Evolutionary conservation across 2,113 vertebrate genomes (phyloP).

Genomic region (Lucifuga dentata): DNA sequence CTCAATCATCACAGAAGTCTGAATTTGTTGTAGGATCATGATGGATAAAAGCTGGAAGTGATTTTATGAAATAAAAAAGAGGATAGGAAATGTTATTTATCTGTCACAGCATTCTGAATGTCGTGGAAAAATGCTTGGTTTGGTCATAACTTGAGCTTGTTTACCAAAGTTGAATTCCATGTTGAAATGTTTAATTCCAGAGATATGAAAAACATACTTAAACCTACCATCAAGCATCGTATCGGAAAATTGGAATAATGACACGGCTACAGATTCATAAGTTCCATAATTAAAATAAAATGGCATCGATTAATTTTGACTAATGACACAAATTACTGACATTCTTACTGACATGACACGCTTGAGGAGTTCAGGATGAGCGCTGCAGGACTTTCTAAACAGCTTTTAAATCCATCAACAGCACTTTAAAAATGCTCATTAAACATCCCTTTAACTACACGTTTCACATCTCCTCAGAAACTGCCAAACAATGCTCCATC

Average conservation of each 20-base stretch:
- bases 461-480: constrained; percentile 1
- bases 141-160: no score
- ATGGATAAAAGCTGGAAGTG: background rate
- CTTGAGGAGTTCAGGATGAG: constrained; percentile 1
- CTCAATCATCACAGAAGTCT: background rate
- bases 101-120: no score
- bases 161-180: no score
- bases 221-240: no score
- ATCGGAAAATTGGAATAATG: no score
- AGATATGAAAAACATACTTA: no score
- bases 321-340: background rate
- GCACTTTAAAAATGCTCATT: constrained; percentile 1
- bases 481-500: background rate
- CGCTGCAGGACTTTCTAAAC: background rate
- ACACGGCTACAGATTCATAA: no score
- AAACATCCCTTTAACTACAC: constrained; percentile 8
- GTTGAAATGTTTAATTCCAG: no score
- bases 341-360: background rate
- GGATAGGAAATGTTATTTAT: no score
- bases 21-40: background rate
- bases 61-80: no score
- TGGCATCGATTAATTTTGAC: background rate
- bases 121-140: no score
- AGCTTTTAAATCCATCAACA: constrained; percentile 3
- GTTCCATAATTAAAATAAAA: background rate